phyloP scores from a whole-genome alignment of 2,888 invertebrate species.

The Apamea epomidion region DNA sequence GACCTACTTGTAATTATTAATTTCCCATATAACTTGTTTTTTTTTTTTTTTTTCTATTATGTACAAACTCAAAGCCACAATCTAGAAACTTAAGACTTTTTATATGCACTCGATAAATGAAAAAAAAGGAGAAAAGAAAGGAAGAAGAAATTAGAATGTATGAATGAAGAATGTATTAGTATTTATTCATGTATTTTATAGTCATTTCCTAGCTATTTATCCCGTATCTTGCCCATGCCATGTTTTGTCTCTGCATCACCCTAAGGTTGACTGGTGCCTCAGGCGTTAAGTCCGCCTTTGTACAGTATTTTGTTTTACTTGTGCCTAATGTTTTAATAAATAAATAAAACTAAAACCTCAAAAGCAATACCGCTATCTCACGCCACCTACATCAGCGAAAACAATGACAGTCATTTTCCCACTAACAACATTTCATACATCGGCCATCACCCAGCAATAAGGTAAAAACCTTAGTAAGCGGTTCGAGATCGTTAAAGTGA shows the following conservation, averaged over 20 bases:
- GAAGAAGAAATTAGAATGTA: too few species aligned
- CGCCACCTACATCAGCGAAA: slow-evolving; percentile 12
- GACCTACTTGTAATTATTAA: neutral
- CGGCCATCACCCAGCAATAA: slow-evolving; percentile 41
- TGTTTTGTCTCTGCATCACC: too few species aligned
- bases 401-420: slow-evolving; percentile 30
- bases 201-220: too few species aligned
- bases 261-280: too few species aligned
- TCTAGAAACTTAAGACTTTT: neutral
- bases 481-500: slow-evolving; percentile 68
- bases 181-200: too few species aligned
- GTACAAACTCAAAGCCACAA: neutral
- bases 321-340: too few species aligned
- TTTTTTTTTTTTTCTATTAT: too few species aligned
- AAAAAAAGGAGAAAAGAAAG: neutral
- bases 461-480: slow-evolving; percentile 65
- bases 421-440: slow-evolving; percentile 35
- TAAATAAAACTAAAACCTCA: neutral
- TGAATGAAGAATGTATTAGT: too few species aligned
- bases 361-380: neutral
- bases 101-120: neutral
- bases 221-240: too few species aligned
- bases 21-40: neutral
- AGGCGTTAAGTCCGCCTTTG: too few species aligned
- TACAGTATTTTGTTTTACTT: too few species aligned